Evolutionary conservation across 2,888 invertebrate genomes (phyloP), one percentile per base, ranked within the genome.

Genomic region (Tipula unca): DNA sequence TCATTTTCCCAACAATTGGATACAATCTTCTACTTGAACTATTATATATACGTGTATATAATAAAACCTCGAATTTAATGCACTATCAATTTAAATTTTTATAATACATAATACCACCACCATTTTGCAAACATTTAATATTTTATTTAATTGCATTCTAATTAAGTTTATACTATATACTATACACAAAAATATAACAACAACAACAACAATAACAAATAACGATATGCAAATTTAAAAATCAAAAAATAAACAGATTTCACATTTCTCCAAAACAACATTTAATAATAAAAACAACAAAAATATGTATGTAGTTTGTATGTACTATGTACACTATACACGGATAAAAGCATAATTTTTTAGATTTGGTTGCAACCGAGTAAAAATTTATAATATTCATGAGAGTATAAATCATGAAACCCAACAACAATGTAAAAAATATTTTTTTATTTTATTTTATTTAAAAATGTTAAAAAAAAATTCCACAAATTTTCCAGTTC

Each of bases 361-460:
- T 25, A 10, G 25, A 25, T 69, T 69, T 69, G 69, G 69, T 69
- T 69, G 69, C 69, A 69, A 69, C 69, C 69, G 25, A 69, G 25
- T 25, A 69, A 69, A 69, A 69, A 69, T 69, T 69, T 69, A 69
- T 69, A 69, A 69, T 69, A 69, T 69, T 69, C 69, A 69, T 69
- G 69, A 69, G 69, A 20, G 1, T 25, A 69, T 69, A 69, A 69
- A 69, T 69, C 69, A 69, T 69, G 2, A 69, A 25, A 25, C 8
- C 20, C 69, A 69, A 20, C 69, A 69, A 69, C 69, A 69, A 69
- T 25, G 25, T 25, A 25, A 5, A 48, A 3, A 48, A 48, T 48
- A 48, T n/a, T 48, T 48, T 48, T 39, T 48, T 48, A n/a, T 48
- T 48, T 42, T 42, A n/a, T 42, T 42, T 48, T 1, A n/a, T 48